Evolutionary conservation across 2,888 invertebrate genomes (phyloP).

Genomic region (Scrobipalpa atriplicella): DNA sequence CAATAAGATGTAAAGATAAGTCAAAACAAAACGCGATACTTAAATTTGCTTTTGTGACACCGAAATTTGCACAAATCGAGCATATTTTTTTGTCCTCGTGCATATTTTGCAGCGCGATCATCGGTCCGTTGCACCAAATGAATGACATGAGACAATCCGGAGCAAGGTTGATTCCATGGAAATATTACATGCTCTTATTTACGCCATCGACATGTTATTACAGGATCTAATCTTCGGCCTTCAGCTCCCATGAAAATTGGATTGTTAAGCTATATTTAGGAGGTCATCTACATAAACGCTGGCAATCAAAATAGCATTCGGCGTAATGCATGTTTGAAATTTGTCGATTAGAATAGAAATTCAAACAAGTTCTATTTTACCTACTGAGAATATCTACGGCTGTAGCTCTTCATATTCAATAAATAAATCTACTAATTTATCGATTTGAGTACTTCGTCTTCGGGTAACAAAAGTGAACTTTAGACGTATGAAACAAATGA

Average conservation of each 20-base stretch:
- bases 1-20: slow-evolving; percentile 19
- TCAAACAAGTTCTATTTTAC: not conserved
- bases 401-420: not conserved
- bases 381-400: not conserved
- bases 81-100: slow-evolving; percentile 23
- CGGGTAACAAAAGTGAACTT: too few species aligned
- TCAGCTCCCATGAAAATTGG: slow-evolving; percentile 29
- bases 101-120: slow-evolving; percentile 51
- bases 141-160: slow-evolving; percentile 65
- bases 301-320: slow-evolving; percentile 21
- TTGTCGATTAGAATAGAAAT: not conserved
- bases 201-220: slow-evolving; percentile 25
- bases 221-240: slow-evolving; percentile 26
- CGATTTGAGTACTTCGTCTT: too few species aligned
- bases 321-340: not conserved
- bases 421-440: not conserved
- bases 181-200: slow-evolving; percentile 42
- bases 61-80: slow-evolving; percentile 30
- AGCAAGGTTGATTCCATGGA: slow-evolving; percentile 63
- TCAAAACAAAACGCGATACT: slow-evolving; percentile 22
- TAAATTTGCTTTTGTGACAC: slow-evolving; percentile 24
- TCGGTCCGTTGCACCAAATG: slow-evolving; percentile 62
- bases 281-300: slow-evolving; percentile 28
- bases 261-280: slow-evolving; percentile 29
- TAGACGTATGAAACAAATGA: not conserved